These are phyloP conservation scores for Orthosia incerta DNA, from an alignment of 2,888 invertebrate species.

Conservation along the genomic window DNA sequence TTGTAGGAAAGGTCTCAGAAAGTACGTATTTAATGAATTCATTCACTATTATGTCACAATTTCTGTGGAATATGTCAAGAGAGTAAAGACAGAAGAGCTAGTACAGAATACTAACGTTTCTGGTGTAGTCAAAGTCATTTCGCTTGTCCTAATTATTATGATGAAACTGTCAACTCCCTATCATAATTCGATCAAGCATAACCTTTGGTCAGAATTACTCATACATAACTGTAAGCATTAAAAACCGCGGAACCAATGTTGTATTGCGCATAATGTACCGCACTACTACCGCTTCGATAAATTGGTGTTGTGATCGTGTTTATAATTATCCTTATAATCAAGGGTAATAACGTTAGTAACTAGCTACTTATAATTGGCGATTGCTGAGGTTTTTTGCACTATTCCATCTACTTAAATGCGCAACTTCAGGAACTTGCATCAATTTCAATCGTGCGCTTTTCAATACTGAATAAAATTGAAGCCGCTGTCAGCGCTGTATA, in stretches of 20 bases:
- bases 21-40: too few species aligned
- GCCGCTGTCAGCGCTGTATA: too few species aligned
- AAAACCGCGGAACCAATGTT: conserved; percentile 3
- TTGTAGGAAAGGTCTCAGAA: too few species aligned
- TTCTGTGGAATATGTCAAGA: too few species aligned
- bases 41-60: background rate
- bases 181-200: background rate
- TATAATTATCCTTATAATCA: background rate
- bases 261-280: background rate
- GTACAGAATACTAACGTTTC: background rate
- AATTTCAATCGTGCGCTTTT: too few species aligned
- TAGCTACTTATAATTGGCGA: background rate
- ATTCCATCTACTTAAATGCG: too few species aligned
- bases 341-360: conserved; percentile 20
- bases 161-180: background rate
- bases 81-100: too few species aligned
- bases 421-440: too few species aligned
- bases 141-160: background rate
- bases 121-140: background rate
- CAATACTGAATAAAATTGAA: too few species aligned
- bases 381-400: background rate
- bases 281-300: conserved; percentile 3
- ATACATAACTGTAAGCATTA: background rate
- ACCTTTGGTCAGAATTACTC: conserved; percentile 5
- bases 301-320: conserved; percentile 17